Conservation (phyloP, 2,888 invertebrate species). For the Heliconius sara region DNA sequence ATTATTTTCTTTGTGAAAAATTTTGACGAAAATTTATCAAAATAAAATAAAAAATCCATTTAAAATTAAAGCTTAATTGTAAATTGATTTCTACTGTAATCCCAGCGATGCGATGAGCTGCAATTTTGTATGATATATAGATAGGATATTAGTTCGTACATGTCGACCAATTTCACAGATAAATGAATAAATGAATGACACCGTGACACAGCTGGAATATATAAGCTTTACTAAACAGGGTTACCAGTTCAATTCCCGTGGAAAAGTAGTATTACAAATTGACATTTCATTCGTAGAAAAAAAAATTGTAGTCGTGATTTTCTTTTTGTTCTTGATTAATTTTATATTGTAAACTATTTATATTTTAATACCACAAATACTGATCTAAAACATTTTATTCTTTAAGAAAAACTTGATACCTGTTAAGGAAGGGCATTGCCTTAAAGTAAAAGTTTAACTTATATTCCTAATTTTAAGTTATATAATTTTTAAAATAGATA, state of each 20-base stretch:
- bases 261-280: neutral
- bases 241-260: neutral
- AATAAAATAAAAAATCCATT: neutral
- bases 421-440: neutral
- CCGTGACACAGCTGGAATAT: too few species aligned
- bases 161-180: conserved; percentile 8
- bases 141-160: neutral
- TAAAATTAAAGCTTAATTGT: conserved; percentile 7
- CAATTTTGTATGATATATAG: neutral
- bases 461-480: too few species aligned
- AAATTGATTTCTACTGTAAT: conserved; percentile 16
- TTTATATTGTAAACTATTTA: neutral
- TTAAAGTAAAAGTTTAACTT: too few species aligned
- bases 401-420: neutral
- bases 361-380: too few species aligned
- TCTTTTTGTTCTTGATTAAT: neutral
- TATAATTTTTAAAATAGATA: too few species aligned
- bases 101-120: neutral
- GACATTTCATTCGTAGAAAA: neutral
- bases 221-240: too few species aligned
- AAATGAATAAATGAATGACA: neutral
- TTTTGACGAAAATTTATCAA: too few species aligned
- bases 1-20: too few species aligned
- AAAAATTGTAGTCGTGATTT: neutral
- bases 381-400: too few species aligned